Evolutionary conservation across 1,140 invertebrate species (phyloP).

Genomic region (Telenomus remus): DNA sequence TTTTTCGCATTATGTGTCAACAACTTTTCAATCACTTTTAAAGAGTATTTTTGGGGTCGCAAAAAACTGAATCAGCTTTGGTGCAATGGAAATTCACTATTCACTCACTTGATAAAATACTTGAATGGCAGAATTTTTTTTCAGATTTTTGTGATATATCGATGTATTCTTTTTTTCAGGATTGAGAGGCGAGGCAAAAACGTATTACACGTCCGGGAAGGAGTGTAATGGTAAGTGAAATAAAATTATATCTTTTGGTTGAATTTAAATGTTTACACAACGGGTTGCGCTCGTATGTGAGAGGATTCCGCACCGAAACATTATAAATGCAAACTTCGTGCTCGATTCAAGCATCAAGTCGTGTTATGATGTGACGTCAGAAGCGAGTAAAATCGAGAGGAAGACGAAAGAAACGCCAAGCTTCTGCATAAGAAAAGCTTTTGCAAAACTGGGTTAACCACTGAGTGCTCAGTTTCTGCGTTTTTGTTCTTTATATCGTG

Average conservation of each 20-base stretch:
- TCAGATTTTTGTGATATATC: no score
- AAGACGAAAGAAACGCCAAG: constrained; percentile 37
- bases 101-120: no score
- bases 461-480: constrained; percentile 25
- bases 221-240: constrained; percentile 11
- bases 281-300: constrained; percentile 17
- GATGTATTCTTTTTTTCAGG: no score
- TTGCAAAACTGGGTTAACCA: constrained; percentile 43
- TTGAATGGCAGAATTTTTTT: neutral
- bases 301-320: constrained; percentile 33
- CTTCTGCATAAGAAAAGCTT: constrained; percentile 39
- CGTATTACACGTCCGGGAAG: no score
- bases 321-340: constrained; percentile 54
- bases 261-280: constrained; percentile 34
- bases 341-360: constrained; percentile 45
- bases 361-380: constrained; percentile 50
- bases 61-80: neutral
- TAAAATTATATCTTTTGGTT: constrained; percentile 40
- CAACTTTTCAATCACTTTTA: neutral
- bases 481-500: constrained; percentile 18
- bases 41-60: no score
- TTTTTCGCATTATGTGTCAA: constrained; percentile 2
- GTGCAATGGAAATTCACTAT: no score
- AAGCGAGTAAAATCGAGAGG: constrained; percentile 38
- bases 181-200: no score